Conservation (phyloP, 2,888 invertebrate genomes). For the Apamea anceps region DNA sequence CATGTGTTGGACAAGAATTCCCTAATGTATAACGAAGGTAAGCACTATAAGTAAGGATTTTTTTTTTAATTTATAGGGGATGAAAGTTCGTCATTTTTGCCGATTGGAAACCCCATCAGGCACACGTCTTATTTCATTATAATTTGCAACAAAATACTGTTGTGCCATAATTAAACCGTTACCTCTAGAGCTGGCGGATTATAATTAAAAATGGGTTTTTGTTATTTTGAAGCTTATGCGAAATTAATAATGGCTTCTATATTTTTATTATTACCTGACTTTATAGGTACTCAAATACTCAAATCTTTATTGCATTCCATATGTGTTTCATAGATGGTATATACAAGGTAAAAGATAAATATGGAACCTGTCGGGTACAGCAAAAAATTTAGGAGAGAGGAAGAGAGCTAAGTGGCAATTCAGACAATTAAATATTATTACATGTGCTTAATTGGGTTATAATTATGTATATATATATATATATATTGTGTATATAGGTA, state of each 20-base stretch:
- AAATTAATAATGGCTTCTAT: conserved; percentile 16
- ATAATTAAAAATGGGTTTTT: conserved; percentile 28
- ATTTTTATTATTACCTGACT: conserved; percentile 5
- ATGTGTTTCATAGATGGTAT: too few species aligned
- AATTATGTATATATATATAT: too few species aligned
- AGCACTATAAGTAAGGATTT: not conserved
- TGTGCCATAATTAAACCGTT: conserved; percentile 25
- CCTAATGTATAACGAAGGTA: not conserved
- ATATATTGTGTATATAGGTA: too few species aligned
- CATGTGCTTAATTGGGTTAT: too few species aligned
- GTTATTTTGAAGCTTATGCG: conserved; percentile 10
- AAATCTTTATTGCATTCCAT: too few species aligned
- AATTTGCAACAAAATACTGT: conserved; percentile 21
- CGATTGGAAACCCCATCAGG: not conserved
- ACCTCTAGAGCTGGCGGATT: conserved; percentile 5
- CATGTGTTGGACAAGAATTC: not conserved
- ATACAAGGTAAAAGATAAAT: too few species aligned
- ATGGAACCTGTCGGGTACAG: too few species aligned
- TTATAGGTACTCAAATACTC: too few species aligned
- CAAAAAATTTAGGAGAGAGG: too few species aligned
- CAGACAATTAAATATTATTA: too few species aligned
- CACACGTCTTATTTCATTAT: not conserved
- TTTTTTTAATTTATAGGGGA: not conserved
- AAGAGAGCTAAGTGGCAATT: too few species aligned
- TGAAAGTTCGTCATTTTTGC: not conserved